These are phyloP conservation scores for Dinomys branickii DNA, from an alignment of 2,113 vertebrate species.

Conservation along the genomic window DNA sequence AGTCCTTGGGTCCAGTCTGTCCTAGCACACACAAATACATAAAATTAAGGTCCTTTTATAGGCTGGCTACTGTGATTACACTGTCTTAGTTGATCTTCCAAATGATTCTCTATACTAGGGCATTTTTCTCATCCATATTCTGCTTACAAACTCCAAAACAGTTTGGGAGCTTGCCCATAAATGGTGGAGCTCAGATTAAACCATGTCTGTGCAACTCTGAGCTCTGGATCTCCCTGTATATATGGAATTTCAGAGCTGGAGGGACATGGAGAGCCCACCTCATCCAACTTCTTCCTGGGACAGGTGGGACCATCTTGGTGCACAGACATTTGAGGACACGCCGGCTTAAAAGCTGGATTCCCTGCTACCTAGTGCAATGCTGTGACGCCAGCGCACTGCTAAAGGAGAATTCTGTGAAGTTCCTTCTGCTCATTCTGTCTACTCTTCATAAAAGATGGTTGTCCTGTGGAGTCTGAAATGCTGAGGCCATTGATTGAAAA, in stretches of 20 bases:
- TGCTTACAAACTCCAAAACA: neutral
- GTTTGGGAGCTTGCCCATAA: too few relatives aligned
- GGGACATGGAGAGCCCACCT: neutral
- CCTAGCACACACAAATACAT: neutral
- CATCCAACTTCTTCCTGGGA: neutral
- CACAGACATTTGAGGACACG: neutral
- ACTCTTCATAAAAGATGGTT: neutral
- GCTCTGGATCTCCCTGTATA: neutral
- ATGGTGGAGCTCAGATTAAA: neutral
- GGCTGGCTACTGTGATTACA: neutral
- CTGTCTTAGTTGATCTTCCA: neutral
- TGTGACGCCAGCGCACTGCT: neutral
- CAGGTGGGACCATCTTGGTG: neutral
- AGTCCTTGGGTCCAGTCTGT: neutral
- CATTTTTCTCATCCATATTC: neutral
- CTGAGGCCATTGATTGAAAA: neutral
- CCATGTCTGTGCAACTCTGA: fast-evolving
- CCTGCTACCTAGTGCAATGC: neutral
- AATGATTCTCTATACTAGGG: neutral
- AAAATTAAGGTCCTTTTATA: neutral
- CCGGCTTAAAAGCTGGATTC: neutral
- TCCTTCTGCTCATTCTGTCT: neutral
- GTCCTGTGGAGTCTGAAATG: neutral
- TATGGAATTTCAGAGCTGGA: too few relatives aligned
- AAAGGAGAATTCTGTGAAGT: neutral